Percentiles rank a stretch among this genome's conserved stretches.
Evolutionary conservation across 2,113 vertebrate species (phyloP).

Genomic region (Alexandromys fortis): DNA sequence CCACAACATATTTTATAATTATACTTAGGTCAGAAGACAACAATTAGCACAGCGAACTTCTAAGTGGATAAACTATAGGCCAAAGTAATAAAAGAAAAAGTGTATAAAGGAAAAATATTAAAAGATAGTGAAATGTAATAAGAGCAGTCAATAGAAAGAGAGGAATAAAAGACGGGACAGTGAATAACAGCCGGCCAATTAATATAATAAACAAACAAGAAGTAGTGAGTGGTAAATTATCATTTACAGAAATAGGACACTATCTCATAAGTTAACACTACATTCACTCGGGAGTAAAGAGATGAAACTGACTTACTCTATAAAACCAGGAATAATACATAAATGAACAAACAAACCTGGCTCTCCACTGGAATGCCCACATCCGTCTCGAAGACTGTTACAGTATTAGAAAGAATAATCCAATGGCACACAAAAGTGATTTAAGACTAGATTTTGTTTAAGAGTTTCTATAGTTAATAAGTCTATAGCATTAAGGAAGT

Average conservation of each 20-base stretch:
- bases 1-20: constrained; percentile 6
- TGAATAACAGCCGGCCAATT: not conserved
- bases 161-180: constrained; percentile 13
- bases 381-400: not conserved
- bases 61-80: not conserved
- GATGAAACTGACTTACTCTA: constrained; percentile 13
- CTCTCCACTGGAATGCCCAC: not conserved
- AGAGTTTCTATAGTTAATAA: constrained; percentile 24
- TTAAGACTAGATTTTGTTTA: not conserved
- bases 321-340: constrained; percentile 3
- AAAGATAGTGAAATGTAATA: not conserved
- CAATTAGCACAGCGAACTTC: constrained; percentile 52
- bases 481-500: not conserved
- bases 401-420: not conserved
- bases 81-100: not conserved
- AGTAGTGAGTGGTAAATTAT: not conserved
- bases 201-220: not conserved
- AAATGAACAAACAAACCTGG: not conserved
- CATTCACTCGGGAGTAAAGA: constrained; percentile 27
- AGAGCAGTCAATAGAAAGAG: constrained; percentile 1
- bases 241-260: not conserved
- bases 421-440: not conserved
- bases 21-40: constrained; percentile 11
- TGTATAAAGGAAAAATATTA: not conserved
- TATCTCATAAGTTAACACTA: not conserved